phyloP scores from a whole-genome alignment of 2,888 invertebrate species.

The Chalcis sispes region DNA sequence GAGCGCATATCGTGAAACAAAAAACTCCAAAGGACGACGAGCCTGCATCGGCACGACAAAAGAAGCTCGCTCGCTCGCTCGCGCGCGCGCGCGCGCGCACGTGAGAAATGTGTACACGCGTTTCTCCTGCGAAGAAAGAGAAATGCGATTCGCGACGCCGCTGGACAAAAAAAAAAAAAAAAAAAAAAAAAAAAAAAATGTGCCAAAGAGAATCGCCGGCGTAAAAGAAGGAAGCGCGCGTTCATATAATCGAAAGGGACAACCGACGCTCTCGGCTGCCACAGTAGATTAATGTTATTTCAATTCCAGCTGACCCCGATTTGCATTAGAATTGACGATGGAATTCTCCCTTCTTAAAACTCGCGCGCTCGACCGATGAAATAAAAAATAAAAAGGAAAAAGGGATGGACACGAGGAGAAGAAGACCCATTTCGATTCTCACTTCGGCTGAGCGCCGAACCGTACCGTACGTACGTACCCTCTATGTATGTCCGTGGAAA shows the following conservation, averaged over 20 bases:
- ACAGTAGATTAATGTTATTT: constrained; percentile 71
- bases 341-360: no score
- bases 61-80: not conserved
- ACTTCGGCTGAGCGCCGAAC: constrained; percentile 31
- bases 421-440: constrained; percentile 13
- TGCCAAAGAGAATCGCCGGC: constrained; percentile 2
- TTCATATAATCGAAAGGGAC: constrained; percentile 65
- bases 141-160: constrained; percentile 37
- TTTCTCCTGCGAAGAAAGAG: constrained; percentile 39
- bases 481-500: constrained; percentile 13
- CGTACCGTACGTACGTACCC: not conserved
- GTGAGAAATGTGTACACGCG: no score
- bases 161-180: not conserved
- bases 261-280: constrained; percentile 63
- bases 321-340: constrained; percentile 68
- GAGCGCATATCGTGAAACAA: no score
- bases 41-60: constrained; percentile 7
- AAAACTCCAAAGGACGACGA: not conserved
- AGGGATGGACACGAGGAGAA: constrained; percentile 25
- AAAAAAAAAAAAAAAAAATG: not conserved
- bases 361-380: no score
- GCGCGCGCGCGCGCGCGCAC: constrained; percentile 6
- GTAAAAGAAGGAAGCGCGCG: constrained; percentile 11
- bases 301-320: constrained; percentile 71
- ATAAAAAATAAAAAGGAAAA: no score